Evolutionary conservation across 2,113 vertebrate species (phyloP), one percentile per base, ranked within the genome.

Genomic region (Paratilapia polleni): DNA sequence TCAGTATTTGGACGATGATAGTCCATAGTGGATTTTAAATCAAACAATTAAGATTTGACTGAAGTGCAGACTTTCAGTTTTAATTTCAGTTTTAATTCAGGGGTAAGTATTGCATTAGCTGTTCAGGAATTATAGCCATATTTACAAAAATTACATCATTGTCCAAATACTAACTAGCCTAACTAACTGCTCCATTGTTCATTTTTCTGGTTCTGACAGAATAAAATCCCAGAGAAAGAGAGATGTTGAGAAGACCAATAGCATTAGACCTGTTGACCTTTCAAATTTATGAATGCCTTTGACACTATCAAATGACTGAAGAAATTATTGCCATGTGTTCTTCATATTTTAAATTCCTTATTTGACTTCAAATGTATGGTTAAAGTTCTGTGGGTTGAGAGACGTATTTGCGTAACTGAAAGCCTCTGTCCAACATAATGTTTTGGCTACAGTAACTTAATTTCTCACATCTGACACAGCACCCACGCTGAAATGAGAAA

Each of bases 401-500:
- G 59, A 43, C 8, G 17, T 56, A 73, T 90, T 86, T 75, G 63
- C 83, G 85, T 74, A 17, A 80, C 56, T 84, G 68, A 88, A 89
- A 74, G 41, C 78, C 47, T 82, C 47, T 77, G 75, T 81, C 78
- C 61, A 41, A 78, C 78, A 47, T 15, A 70, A 3, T 57, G 70
- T 80, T 88, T 77, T 76, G 47, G 31, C 60, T 74, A 36, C 41
- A 1, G 5, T 26, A 78, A 57, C 68, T 62, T 91, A 74, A 88
- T 92, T 86, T 36, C 60, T 82, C 80, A 83, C 78, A 49, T 79
- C 70, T 73, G 34, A 86, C 56, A 68, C 81, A 68, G 41, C 20
- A 19, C 28, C 66, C 58, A n/a, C 38, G 22, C 64, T 84, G 58
- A 88, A 89, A 90, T 80, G 68, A 89, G 84, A 92, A 92, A 92